These are phyloP conservation scores for Chironomus riparius DNA, from an alignment of 2,888 invertebrate species.

Conservation along the genomic window DNA sequence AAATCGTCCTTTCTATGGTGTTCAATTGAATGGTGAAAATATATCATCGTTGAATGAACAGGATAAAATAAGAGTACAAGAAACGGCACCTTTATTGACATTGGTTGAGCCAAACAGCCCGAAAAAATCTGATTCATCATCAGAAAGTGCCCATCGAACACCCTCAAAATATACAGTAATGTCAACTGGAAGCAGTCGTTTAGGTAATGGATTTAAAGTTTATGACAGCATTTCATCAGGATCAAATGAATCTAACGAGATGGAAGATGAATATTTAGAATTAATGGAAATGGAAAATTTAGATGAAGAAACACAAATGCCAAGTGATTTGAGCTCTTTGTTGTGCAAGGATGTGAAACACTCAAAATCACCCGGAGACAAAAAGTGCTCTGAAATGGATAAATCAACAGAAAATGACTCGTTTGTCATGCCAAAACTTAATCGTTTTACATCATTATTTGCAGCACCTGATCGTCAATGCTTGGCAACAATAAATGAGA, in stretches of 20 bases:
- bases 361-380: slow-evolving; percentile 37
- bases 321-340: slow-evolving; percentile 50
- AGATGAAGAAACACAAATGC: slow-evolving; percentile 44
- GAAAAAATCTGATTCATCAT: neutral
- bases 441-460: slow-evolving; percentile 19
- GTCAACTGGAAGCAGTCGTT: neutral
- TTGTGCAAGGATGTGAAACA: slow-evolving; percentile 48
- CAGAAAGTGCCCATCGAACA: neutral
- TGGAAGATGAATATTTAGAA: slow-evolving; percentile 57
- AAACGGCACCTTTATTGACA: slow-evolving; percentile 35
- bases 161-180: slow-evolving; percentile 7
- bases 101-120: slow-evolving; percentile 39
- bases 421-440: too few species aligned
- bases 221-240: slow-evolving; percentile 47
- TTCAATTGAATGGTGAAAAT: slow-evolving; percentile 46
- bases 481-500: slow-evolving; percentile 4
- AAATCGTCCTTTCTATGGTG: slow-evolving; percentile 31
- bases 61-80: slow-evolving; percentile 31
- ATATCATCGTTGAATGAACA: slow-evolving; percentile 49
- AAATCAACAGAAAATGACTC: too few species aligned
- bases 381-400: slow-evolving; percentile 46
- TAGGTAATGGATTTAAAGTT: slow-evolving; percentile 35
- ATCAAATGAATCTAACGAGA: slow-evolving; percentile 52
- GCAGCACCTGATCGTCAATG: slow-evolving; percentile 19
- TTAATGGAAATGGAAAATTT: slow-evolving; percentile 51